Evolutionary conservation across 2,113 vertebrate species (phyloP), one percentile per base, ranked within the genome.

Genomic region (Corvus moneduloides): DNA sequence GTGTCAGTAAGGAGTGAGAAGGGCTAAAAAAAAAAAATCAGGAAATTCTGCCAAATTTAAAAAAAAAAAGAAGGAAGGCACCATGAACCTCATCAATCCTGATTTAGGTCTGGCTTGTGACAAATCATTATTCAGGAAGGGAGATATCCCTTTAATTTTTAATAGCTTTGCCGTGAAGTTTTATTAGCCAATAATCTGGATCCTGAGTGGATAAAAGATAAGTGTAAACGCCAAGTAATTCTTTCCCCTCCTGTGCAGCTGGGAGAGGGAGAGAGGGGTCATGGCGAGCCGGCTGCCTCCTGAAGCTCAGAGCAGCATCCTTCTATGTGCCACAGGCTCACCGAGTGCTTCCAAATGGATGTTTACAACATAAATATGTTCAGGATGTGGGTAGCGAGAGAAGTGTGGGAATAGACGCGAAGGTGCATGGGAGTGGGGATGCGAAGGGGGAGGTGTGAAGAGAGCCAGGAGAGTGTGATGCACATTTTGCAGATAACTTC

Each of bases 361-460:
- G 90, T 97, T 96, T 97, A 96, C 95, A 96, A 96, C 95, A 96
- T 95, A 95, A 97, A 95, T 97, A 97, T 97, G 96, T 96, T 96
- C 95, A 97, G 95, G 92, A 92, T 95, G 95, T 97, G 92, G 96
- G 96, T 95, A 97, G 95, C 73, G 89, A 96, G 96, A 96, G 94
- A 97, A 96, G 86, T 95, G 95, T 96, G 80, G 96, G 94, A 96
- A 94, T 96, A 94, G 96, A 95, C 96, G 93, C 26, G 96, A 96
- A 95, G 96, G 96, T 94, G 96, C 96, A 94, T 96, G 95, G 94
- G 94, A 96, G 96, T 94, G 96, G 95, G 96, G 96, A 84, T 95
- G 95, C 6, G 84, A 97, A 97, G 96, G 89, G 89, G 96, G 96
- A 93, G 96, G 96, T 97, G 96, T 97, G 96, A 97, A 97, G 96